phyloP scores from a whole-genome alignment of 2,113 vertebrate genomes.

The Tyrannus savana region DNA sequence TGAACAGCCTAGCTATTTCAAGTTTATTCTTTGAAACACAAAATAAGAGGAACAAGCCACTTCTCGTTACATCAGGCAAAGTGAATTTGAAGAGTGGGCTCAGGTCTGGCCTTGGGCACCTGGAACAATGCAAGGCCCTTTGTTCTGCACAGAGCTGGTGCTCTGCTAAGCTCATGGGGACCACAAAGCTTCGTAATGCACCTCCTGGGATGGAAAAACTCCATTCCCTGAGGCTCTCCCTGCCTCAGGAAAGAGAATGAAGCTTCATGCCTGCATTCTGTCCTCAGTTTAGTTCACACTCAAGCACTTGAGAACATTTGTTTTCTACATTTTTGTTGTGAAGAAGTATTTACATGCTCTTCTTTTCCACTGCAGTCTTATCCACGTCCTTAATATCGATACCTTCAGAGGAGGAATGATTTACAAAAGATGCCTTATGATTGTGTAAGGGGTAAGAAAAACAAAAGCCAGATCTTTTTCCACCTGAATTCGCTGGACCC shows the following conservation, averaged over 20 bases:
- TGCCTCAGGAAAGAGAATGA: neutral
- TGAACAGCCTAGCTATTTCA: neutral
- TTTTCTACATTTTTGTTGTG: neutral
- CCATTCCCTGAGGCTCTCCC: neutral
- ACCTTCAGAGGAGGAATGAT: neutral
- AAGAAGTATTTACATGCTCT: neutral
- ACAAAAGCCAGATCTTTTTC: neutral
- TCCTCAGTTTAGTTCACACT: neutral
- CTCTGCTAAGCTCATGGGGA: neutral
- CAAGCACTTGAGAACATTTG: neutral
- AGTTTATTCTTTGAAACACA: neutral
- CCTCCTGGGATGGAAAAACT: neutral
- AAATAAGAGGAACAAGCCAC: neutral
- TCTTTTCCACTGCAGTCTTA: neutral
- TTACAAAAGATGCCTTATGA: neutral
- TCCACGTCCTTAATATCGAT: neutral
- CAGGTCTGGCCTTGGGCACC: neutral
- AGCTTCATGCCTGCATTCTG: neutral
- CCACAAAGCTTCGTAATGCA: neutral
- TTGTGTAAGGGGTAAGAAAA: neutral
- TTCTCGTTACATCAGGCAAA: neutral
- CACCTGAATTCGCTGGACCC: neutral
- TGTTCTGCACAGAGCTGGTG: rapidly evolving
- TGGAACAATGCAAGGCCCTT: neutral
- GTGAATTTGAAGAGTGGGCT: neutral